Conservation (phyloP, 2,888 invertebrate species). For the Himalopsyche kuldschensis region DNA sequence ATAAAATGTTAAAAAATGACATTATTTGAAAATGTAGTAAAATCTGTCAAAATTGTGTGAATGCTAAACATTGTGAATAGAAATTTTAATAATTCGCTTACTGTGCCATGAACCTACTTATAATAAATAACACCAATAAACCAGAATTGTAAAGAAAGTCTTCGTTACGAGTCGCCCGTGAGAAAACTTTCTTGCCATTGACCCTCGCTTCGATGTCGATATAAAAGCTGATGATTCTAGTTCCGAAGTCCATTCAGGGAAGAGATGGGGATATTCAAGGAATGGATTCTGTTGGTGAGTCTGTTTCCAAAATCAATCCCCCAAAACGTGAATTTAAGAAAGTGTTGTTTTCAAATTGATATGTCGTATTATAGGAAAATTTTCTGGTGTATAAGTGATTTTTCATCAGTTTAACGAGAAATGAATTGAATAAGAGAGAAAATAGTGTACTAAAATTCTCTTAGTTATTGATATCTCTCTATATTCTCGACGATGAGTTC, state of each 20-base stretch:
- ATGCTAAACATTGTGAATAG: neutral
- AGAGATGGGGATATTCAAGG: slow-evolving; percentile 28
- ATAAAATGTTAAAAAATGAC: no score
- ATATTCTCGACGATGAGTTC: no score
- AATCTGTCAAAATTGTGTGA: neutral
- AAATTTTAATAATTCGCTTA: neutral
- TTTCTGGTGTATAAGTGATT: no score
- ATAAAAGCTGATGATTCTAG: slow-evolving; percentile 30
- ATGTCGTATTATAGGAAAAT: no score
- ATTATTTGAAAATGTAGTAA: no score
- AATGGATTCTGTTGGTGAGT: slow-evolving; percentile 25
- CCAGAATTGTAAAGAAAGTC: neutral
- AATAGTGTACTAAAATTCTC: no score
- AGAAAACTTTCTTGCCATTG: slow-evolving; percentile 25
- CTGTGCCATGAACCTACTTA: neutral
- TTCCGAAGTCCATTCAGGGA: slow-evolving; percentile 21
- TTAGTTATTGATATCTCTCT: no score
- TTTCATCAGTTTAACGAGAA: no score
- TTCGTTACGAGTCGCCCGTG: neutral
- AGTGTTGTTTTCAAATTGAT: neutral
- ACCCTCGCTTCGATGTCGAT: slow-evolving; percentile 23
- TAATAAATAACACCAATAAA: neutral
- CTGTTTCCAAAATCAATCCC: neutral
- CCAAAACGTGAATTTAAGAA: neutral
- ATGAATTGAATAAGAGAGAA: no score